Evolutionary conservation across 2,888 invertebrate species (phyloP).

Genomic region (Epistrophe grossulariae): DNA sequence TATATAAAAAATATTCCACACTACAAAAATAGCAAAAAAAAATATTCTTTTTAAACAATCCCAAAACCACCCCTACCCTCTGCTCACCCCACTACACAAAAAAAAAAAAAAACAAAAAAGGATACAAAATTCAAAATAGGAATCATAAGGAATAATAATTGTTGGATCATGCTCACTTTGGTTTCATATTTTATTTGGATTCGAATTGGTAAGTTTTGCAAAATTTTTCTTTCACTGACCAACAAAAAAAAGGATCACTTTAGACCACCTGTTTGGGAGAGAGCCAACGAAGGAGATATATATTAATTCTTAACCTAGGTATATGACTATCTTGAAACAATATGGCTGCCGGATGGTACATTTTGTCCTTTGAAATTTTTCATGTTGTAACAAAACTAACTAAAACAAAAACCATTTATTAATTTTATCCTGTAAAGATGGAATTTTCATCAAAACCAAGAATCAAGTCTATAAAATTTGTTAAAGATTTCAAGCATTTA

Average conservation of each 20-base stretch:
- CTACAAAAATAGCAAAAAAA: conserved; percentile 16
- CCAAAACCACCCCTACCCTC: not conserved
- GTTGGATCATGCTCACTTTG: conserved; percentile 55
- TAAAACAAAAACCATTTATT: not conserved
- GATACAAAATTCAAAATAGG: conserved; percentile 27
- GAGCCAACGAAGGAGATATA: conserved; percentile 26
- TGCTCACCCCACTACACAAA: too few species aligned
- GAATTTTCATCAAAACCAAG: too few species aligned
- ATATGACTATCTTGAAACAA: conserved; percentile 22
- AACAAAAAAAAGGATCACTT: conserved; percentile 1
- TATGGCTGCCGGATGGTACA: conserved; percentile 37
- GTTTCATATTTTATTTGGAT: conserved; percentile 47
- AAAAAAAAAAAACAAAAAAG: not conserved
- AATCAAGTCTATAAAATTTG: not conserved
- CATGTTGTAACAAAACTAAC: not conserved
- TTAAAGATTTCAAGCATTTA: not conserved
- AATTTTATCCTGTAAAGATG: too few species aligned
- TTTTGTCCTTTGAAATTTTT: not conserved
- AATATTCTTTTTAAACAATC: conserved; percentile 21
- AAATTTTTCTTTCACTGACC: not conserved
- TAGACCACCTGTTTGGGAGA: conserved; percentile 73
- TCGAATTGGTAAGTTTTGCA: conserved; percentile 54
- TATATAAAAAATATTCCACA: conserved; percentile 36
- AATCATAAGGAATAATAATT: conserved; percentile 12
- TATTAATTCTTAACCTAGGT: not conserved